These are phyloP conservation scores for Malacoraja senta DNA, from an alignment of 2,797 vertebrate species.

Conservation along the genomic window DNA sequence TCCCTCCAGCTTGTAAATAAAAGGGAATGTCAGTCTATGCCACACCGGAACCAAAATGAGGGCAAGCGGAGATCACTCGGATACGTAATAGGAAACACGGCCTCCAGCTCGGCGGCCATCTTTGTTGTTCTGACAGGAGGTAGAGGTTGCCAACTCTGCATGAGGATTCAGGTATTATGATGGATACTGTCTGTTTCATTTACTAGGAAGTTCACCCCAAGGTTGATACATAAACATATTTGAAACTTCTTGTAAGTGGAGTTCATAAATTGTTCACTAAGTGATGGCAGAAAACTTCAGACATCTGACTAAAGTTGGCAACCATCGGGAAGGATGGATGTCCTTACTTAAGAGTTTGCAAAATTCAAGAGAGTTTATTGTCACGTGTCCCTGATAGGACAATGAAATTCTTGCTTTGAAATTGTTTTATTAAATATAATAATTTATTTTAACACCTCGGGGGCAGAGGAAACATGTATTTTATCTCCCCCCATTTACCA, in stretches of 20 bases:
- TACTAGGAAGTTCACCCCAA: no score
- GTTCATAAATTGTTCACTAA: no score
- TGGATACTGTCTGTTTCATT: no score
- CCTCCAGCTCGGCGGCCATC: not conserved
- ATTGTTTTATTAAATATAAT: not conserved
- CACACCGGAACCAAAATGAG: constrained; percentile 8
- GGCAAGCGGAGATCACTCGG: not conserved
- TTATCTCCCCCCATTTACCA: not conserved
- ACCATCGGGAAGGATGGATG: not conserved
- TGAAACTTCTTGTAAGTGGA: no score
- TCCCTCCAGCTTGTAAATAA: not conserved
- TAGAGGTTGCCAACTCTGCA: not conserved
- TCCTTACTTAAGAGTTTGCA: not conserved
- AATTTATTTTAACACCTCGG: not conserved
- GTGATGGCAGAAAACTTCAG: not conserved
- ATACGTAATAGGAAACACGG: not conserved
- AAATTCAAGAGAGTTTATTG: no score
- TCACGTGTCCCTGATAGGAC: no score
- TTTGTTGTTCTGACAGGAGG: not conserved
- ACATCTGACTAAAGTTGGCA: not conserved
- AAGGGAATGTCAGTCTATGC: not conserved
- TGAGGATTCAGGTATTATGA: no score
- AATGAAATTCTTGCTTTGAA: no score
- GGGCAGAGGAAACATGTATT: not conserved
- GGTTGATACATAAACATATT: no score